A percentile compares a stretch with the other conserved stretches of the same genome.
These are phyloP conservation scores for Echeneis naucrates DNA, from an alignment of 2,797 vertebrate genomes.

Conservation along the genomic window DNA sequence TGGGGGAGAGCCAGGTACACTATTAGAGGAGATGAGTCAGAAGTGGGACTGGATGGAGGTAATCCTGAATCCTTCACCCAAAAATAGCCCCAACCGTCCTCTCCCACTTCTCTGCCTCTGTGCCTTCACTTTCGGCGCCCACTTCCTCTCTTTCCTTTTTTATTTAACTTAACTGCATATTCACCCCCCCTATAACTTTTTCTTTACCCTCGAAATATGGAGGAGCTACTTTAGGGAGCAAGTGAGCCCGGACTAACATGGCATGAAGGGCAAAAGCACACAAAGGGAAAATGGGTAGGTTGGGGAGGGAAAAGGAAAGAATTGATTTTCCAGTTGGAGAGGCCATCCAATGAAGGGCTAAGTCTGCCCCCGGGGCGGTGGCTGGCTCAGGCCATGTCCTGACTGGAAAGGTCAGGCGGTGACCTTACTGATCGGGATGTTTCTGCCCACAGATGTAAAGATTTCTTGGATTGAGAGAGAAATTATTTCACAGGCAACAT, in stretches of 20 bases:
- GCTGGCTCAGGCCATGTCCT: constrained; percentile 32
- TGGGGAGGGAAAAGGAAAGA: constrained; percentile 58
- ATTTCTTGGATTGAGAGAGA: background rate
- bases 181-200: constrained; percentile 1
- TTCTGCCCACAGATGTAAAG: constrained; percentile 33
- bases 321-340: constrained; percentile 79
- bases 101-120: constrained; percentile 2
- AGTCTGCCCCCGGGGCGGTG: constrained; percentile 63
- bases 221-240: constrained; percentile 32
- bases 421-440: constrained; percentile 44
- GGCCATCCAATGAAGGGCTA: constrained; percentile 54
- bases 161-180: constrained; percentile 3
- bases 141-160: background rate
- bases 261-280: constrained; percentile 74
- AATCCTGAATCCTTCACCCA: constrained; percentile 54
- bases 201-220: background rate
- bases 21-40: constrained; percentile 68
- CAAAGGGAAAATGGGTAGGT: constrained; percentile 32
- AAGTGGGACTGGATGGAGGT: constrained; percentile 49
- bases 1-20: constrained; percentile 59
- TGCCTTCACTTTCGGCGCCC: background rate
- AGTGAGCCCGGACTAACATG: constrained; percentile 48
- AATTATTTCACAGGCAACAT: constrained; percentile 13
- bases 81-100: constrained; percentile 48
- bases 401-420: constrained; percentile 51